A percentile compares a stretch with the other conserved stretches of the same genome.
phyloP scores from a whole-genome alignment of 1,140 invertebrate genomes.

The Apis mellifera region Amel_HAv3.1 CM009931.2:11580501-11581000 shows the following conservation, averaged over 20 bases:
- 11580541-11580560: background rate
- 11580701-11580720: slow-evolving; percentile 95
- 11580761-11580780: slow-evolving; percentile 87
- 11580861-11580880: slow-evolving; percentile 89
- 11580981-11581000: slow-evolving; percentile 98
- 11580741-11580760: slow-evolving; percentile 88
- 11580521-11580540: background rate
- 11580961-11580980: slow-evolving; percentile 94
- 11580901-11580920: background rate
- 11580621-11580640: no score
- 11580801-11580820: slow-evolving; percentile 92
- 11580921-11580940: background rate
- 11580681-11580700: slow-evolving; percentile 54
- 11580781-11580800: slow-evolving; percentile 87
- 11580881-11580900: background rate
- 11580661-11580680: background rate
- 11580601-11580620: background rate
- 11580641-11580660: no score
- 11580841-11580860: slow-evolving; percentile 93
- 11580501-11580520: background rate
- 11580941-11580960: slow-evolving; percentile 88
- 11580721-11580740: slow-evolving; percentile 86
- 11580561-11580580: background rate
- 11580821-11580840: slow-evolving; percentile 91
- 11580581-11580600: background rate